Evolutionary conservation across 2,113 vertebrate species (phyloP), one percentile per base, ranked within the genome.

Genomic region (Montifringilla adamsi): DNA sequence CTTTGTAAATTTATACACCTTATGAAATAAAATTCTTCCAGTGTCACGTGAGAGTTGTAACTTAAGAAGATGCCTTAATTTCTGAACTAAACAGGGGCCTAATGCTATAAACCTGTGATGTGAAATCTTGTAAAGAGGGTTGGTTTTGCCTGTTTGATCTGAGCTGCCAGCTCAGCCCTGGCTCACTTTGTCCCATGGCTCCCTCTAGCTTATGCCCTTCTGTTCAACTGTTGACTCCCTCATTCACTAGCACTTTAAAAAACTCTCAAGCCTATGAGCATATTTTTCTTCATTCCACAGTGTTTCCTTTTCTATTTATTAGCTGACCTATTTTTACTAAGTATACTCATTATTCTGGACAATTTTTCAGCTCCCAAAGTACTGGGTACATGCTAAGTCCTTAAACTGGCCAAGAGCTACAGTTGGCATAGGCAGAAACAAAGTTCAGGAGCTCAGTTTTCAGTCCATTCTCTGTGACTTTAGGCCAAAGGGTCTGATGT

Each of bases 281-380:
- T 55, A 53, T 90, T 94, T 89, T 75, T 56, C 37, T 83, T 91
- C 74, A 56, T 93, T 81, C 43, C 35, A 69, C n/a, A 58, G 44
- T 66, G 30, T 46, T 92, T 85, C 50, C 16, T 80, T 77, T 74
- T 75, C 55, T 93, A 9, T 92, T 86, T 85, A 68, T 69, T 88
- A 88, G 60, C n/a, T 91, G 78, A 94, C 58, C 41, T 91, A 63
- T 78, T 96, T 94, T 84, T 52, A 80, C 37, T 72, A 62, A 58
- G n/a, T 59, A 43, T 81, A 26, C 59, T 88, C 28, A 55, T 88
- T 86, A 58, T 84, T 92, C 31, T 67, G 43, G 50, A 86, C 23
- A 22, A 52, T 39, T 80, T 94, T 91, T 91, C 63, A 84, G 52
- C 59, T 87, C 87, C 44, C 82, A 84, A 68, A 93, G 35, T 31